Evolutionary conservation across 2,888 invertebrate genomes (phyloP).

Genomic region (Melipona beecheii): DNA sequence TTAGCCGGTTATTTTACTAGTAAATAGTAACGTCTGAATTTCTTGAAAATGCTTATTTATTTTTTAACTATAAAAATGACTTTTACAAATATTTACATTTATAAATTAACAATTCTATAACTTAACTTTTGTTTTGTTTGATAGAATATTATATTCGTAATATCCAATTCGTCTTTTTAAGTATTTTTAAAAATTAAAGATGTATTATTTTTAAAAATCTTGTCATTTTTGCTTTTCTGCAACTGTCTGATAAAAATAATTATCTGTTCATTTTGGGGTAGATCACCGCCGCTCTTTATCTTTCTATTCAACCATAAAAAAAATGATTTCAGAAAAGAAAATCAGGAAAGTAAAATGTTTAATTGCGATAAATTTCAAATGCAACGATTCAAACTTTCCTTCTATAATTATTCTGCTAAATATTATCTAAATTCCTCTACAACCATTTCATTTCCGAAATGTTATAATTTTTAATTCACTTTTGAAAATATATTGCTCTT

Average conservation of each 20-base stretch:
- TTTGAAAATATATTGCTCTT: neutral
- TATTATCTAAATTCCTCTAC: constrained; percentile 20
- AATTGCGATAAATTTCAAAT: constrained; percentile 36
- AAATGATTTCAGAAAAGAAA: constrained; percentile 20
- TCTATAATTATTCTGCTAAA: constrained; percentile 30
- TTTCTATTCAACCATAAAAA: neutral
- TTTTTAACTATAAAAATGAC: no score
- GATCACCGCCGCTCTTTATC: constrained; percentile 45
- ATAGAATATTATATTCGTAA: neutral
- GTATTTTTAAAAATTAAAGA: neutral
- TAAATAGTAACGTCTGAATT: no score
- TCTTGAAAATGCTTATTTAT: no score
- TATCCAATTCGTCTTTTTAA: neutral
- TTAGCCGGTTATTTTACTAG: no score
- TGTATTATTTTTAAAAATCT: neutral
- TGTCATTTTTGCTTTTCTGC: neutral
- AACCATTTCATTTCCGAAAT: constrained; percentile 11
- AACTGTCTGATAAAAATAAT: constrained; percentile 28
- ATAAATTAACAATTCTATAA: neutral
- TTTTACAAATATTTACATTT: neutral
- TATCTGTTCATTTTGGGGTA: constrained; percentile 12
- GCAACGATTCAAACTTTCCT: neutral
- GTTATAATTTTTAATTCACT: neutral
- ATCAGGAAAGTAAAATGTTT: constrained; percentile 40
- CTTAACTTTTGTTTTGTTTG: neutral